Percentiles rank a stretch among this genome's conserved stretches.
Conservation (phyloP, 2,113 vertebrate genomes). For the Vidua macroura region DNA sequence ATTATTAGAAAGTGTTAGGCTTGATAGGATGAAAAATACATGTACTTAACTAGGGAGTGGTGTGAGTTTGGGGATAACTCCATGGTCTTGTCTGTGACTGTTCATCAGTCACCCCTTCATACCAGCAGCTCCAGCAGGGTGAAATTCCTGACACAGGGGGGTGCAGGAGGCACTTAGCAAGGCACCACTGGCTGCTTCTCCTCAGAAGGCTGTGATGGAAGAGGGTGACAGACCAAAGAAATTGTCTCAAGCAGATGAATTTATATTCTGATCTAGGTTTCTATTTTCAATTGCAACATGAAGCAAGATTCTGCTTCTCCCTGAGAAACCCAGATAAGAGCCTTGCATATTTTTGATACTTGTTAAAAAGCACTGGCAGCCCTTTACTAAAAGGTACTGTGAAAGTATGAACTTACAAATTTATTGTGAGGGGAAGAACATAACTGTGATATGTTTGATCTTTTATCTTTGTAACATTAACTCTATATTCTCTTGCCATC, state of each 20-base stretch:
- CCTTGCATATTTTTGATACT: background rate
- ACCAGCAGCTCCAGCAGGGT: background rate
- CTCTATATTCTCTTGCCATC: background rate
- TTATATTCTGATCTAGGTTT: background rate
- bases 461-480: background rate
- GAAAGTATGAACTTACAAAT: background rate
- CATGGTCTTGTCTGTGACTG: background rate
- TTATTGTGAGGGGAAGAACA: background rate
- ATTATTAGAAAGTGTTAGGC: background rate
- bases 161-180: background rate
- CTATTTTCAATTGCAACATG: background rate
- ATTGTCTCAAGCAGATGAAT: background rate
- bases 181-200: background rate
- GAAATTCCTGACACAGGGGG: background rate
- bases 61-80: background rate
- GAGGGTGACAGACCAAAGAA: background rate
- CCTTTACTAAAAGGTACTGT: background rate
- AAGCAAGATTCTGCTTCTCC: background rate
- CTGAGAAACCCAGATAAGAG: background rate
- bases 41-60: background rate
- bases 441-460: background rate
- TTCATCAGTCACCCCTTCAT: background rate
- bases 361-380: background rate
- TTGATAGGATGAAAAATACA: background rate
- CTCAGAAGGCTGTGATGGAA: background rate